A percentile compares a stretch with the other conserved stretches of the same genome.
Evolutionary conservation across 2,888 invertebrate species (phyloP).

Genomic region (Incurvaria masculella): DNA sequence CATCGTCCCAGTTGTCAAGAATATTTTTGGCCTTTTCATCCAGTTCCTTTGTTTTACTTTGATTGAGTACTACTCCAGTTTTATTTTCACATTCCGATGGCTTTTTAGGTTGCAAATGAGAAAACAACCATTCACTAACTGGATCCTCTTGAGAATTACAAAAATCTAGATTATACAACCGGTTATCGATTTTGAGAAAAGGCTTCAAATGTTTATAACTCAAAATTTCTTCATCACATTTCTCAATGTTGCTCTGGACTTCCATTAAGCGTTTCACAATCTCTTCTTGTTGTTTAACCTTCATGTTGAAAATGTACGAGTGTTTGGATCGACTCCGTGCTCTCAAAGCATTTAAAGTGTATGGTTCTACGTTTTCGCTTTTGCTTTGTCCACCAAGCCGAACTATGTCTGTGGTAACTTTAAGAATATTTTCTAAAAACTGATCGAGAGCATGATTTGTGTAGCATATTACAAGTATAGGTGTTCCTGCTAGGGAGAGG

Average conservation of each 20-base stretch:
- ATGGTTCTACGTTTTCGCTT: slow-evolving; percentile 50
- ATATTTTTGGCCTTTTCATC: too few species aligned
- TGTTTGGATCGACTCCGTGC: slow-evolving; percentile 35
- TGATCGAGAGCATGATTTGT: slow-evolving; percentile 89
- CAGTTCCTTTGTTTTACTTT: too few species aligned
- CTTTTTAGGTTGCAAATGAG: slow-evolving; percentile 22
- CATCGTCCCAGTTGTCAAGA: too few species aligned
- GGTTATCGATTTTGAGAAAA: slow-evolving; percentile 25
- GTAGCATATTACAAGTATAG: slow-evolving; percentile 75
- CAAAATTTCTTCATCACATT: slow-evolving; percentile 36
- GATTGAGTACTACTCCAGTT: too few species aligned
- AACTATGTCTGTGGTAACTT: slow-evolving; percentile 57
- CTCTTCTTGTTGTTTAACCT: slow-evolving; percentile 31
- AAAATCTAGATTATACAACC: slow-evolving; percentile 24
- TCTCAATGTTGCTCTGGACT: slow-evolving; percentile 38
- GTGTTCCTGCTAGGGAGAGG: slow-evolving; percentile 49
- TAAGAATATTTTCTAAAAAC: slow-evolving; percentile 68
- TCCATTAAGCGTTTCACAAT: slow-evolving; percentile 35
- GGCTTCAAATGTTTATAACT: slow-evolving; percentile 30
- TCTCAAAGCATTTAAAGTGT: slow-evolving; percentile 43
- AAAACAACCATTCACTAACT: slow-evolving; percentile 36
- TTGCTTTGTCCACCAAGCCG: slow-evolving; percentile 70
- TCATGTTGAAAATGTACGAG: slow-evolving; percentile 31
- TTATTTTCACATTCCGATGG: slow-evolving; percentile 6
- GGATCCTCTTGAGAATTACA: slow-evolving; percentile 30